Evolutionary conservation across 1,140 invertebrate species (phyloP), one percentile per base, ranked within the genome.

Genomic region (Cyclina sinensis): DNA sequence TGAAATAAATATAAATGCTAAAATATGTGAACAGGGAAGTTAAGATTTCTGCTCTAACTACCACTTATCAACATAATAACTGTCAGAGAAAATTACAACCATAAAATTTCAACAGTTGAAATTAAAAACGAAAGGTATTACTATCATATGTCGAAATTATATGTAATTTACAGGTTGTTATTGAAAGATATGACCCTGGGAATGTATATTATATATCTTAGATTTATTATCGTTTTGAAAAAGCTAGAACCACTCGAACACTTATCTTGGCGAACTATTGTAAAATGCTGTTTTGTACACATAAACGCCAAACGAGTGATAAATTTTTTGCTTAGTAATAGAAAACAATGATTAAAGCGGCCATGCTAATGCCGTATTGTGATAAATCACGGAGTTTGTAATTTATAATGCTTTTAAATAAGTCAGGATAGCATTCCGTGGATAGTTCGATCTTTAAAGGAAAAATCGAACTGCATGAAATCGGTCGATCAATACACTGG

Each of bases 391-490:
- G 12, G n/a, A 51, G 74, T 78, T 78, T 78, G 32, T 78, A 78
- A 78, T 78, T 78, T 78, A 78, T 78, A 78, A 78, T 46, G 74
- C 74, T 78, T 78, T 78, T 51, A 39, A 78, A 78, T 30, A 51
- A 54, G 39, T 43, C 9, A 48, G 48, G 46, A 48, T 78, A 78
- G 16, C 5, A 48, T 78, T 1, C 74, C 39, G 4, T 27, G 12
- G 74, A 78, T 46, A 11, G 74, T 51, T 78, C 7, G 48, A 24
- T 51, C n/a, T n/a, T n/a, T 12, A 37, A 24, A 14, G 32, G 27
- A 37, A 70, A 70, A 70, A 30, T 70, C 65, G 32, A 70, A 70
- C 65, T 32, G 27, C 32, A 32, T 70, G 35, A 70, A 70, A 70
- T 70, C 65, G 37, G 37, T 70, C 35, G 65, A 35, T 35, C 27